Evolutionary conservation across 2,797 vertebrate genomes (phyloP), one percentile per base, ranked within the genome.

Genomic region (Danionella dracula): DNA sequence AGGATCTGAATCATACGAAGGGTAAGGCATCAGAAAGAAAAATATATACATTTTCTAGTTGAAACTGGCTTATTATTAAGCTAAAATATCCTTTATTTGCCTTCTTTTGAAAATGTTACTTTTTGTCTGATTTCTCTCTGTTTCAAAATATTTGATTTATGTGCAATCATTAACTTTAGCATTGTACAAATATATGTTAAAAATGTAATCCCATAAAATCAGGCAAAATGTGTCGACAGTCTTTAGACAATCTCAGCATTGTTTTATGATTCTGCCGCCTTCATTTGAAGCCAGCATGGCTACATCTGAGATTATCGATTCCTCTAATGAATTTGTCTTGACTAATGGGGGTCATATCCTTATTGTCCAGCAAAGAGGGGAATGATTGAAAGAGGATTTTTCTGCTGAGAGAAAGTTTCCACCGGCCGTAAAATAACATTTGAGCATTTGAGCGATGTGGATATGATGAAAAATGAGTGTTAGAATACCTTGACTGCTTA

Each of bases 301-400:
- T 59, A 50, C 73, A 81, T 85, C 82, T 77, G 84, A 76, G 68
- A 65, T 66, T 86, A 87, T 89, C 83, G 86, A 89, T 89, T 68
- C 73, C 40, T 41, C 73, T 87, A 81, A 86, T 87, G 82, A 88
- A 84, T 69, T 68, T 82, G 79, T 79, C 76, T 77, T 83, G 82
- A 85, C 84, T 86, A 85, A 88, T 74, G 77, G 81, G 81, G 78
- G 80, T 56, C 72, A 15, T 65, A 79, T 75, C 71, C 23, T 27
- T 63, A 79, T 75, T 86, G 86, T 86, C 81, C 76, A 79, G 79
- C 71, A 61, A 57, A 73, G 72, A 71, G 73, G 65, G 83, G 83
- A 87, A 81, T 77, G 81, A 83, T 82, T 78, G 23, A 50, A 44
- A 65, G 32, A 37, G 32, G 15, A 51, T 41, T 44, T 59, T 50